Conservation (phyloP, 2,888 invertebrate genomes). For the Leucophenga maculata region DNA sequence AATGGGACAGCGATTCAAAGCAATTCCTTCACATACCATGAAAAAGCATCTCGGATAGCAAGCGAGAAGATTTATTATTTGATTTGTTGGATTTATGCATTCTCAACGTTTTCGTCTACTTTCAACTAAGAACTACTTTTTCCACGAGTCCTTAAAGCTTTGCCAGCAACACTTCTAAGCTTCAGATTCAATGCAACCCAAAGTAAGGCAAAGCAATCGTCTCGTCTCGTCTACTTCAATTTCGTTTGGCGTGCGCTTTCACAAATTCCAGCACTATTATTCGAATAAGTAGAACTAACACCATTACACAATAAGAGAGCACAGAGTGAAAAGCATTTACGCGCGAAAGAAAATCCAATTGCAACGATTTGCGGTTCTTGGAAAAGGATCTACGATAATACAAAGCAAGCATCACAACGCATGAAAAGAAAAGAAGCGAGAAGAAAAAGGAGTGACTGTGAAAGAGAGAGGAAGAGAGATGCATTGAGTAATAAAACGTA, state of each 20-base stretch:
- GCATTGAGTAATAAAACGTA: no score
- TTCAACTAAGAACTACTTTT: neutral
- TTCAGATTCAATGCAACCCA: neutral
- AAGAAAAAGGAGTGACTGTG: neutral
- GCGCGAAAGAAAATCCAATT: slow-evolving; percentile 21
- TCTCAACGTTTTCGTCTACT: slow-evolving; percentile 6
- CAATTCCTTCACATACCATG: neutral
- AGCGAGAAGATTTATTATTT: slow-evolving; percentile 25
- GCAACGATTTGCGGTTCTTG: slow-evolving; percentile 10
- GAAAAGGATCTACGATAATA: neutral
- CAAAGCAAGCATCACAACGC: slow-evolving; percentile 1
- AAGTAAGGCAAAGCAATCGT: neutral
- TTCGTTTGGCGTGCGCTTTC: neutral
- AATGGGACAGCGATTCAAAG: neutral
- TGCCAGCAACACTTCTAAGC: neutral
- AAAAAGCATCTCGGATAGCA: neutral
- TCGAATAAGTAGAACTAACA: no score
- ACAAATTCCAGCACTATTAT: neutral
- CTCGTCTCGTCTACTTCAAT: slow-evolving; percentile 6
- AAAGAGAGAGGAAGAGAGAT: no score
- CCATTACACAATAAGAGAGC: neutral
- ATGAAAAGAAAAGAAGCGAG: neutral
- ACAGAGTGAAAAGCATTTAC: slow-evolving; percentile 5
- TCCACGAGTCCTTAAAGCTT: neutral
- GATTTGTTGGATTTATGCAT: slow-evolving; percentile 26